Percentiles rank a stretch among this genome's conserved stretches.
Conservation (phyloP, 2,888 invertebrate genomes). For the Acleris literana region DNA sequence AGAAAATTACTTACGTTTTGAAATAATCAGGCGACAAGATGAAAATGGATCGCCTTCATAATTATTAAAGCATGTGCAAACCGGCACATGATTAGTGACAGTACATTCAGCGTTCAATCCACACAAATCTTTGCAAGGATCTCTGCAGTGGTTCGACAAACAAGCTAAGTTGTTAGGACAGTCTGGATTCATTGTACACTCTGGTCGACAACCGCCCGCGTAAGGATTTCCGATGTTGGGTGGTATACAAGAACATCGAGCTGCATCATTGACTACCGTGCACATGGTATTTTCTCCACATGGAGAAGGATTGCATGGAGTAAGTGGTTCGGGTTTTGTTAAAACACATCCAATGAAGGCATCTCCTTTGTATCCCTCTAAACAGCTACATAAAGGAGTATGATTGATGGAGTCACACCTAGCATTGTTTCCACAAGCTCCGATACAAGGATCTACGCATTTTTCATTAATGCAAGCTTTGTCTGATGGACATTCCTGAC, state of each 20-base stretch:
- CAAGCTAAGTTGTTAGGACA: conserved; percentile 91
- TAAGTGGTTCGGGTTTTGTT: conserved; percentile 65
- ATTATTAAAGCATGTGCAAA: conserved; percentile 90
- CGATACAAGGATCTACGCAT: conserved; percentile 91
- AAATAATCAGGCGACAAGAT: conserved; percentile 86
- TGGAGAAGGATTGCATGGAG: conserved; percentile 90
- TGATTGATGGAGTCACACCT: conserved; percentile 91
- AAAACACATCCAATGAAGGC: conserved; percentile 91
- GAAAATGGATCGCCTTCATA: conserved; percentile 93
- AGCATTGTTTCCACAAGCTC: conserved; percentile 91
- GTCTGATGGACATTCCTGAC: conserved; percentile 90
- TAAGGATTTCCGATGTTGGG: conserved; percentile 95
- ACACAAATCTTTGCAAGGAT: conserved; percentile 93
- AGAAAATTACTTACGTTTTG: conserved; percentile 78
- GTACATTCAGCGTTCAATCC: conserved; percentile 92
- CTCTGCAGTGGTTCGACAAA: conserved; percentile 92
- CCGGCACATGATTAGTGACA: conserved; percentile 92
- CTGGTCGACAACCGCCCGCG: conserved; percentile 92
- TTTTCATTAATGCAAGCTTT: conserved; percentile 92
- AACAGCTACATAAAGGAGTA: conserved; percentile 91
- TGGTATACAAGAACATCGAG: conserved; percentile 93
- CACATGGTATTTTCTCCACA: conserved; percentile 94
- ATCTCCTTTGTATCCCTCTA: conserved; percentile 90
- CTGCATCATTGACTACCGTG: conserved; percentile 86
- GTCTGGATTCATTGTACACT: conserved; percentile 92